Base-by-base conservation (phyloP, 2,797 vertebrate species). In the Coccyzus lansbergi region DNA sequence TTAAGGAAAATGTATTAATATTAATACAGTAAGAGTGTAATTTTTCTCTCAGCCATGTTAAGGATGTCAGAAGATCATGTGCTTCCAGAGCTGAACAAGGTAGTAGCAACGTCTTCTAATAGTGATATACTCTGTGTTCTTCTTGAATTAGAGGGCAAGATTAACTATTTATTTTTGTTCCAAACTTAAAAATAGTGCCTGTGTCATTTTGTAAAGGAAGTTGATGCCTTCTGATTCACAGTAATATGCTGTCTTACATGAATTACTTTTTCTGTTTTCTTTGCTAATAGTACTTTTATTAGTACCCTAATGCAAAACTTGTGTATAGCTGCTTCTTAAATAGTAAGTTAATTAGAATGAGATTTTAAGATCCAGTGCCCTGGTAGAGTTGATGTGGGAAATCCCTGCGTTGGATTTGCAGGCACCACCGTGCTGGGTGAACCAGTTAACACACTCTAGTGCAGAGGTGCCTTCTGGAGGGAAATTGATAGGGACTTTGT, bases 21-120 rank as follows among this genome's bases (percentile, higher is more conserved):
- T 70, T 77, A 75, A 38, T 83, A 12, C 74, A 87, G 46, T 84
- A 65, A 86, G 36, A 71, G 86, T 81, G 10, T 77, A 6, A 42
- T 95, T 96, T 96, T 53, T 94, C 25, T 92, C 86, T 48, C 93
- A 99, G 99, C 99, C 22, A 99, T 99, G 99, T 97, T 99, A 71
- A 98, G 99, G 88, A 99, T 99, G 99, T 99, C 99, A 62, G 99
- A 99, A 85, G 99, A 99, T 92, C 99, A 99, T 1, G 99, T 99
- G 22, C 99, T 99, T 80, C 99, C 99, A 13, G 99, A 99, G 58
- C 97, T 99, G 69, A 99, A 99, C 95, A 99, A 99, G 98, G 99
- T 99, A 96, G 31, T 36, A 33, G 46, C 88, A 46, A 42, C 6
- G 15, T 77, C 79, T 87, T 42, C 34, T 93, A 10, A 8, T 44